phyloP scores from a whole-genome alignment of 2,113 vertebrate genomes.

The Pachycephala philippinensis region DNA sequence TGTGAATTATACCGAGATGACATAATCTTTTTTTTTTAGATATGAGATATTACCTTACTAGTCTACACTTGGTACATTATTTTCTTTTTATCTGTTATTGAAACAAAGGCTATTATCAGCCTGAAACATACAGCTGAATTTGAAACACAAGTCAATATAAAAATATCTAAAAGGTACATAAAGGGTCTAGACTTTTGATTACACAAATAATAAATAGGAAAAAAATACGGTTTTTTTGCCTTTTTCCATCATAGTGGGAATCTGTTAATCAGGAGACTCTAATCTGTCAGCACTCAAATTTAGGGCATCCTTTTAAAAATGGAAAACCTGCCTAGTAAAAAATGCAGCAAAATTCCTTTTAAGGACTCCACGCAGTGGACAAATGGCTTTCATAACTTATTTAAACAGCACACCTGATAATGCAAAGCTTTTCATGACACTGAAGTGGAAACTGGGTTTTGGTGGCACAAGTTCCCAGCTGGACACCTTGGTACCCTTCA shows the following conservation, averaged over 20 bases:
- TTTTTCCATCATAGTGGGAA: background rate
- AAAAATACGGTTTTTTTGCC: background rate
- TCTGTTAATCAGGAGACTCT: background rate
- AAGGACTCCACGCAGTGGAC: background rate
- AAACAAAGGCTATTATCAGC: slow-evolving; percentile 49
- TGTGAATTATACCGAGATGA: background rate
- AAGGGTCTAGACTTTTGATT: background rate
- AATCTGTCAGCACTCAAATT: background rate
- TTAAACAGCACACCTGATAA: background rate
- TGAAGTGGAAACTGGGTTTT: background rate
- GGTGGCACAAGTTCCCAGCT: background rate
- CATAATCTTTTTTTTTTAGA: background rate
- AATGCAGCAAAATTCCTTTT: slow-evolving; percentile 7
- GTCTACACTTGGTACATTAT: background rate
- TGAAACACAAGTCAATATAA: background rate
- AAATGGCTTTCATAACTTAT: background rate
- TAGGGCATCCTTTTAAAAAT: slow-evolving; percentile 10
- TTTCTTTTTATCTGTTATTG: slow-evolving; percentile 44
- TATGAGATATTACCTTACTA: background rate
- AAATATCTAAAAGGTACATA: background rate
- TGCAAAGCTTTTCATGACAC: background rate
- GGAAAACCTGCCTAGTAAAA: slow-evolving; percentile 5
- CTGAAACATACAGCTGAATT: background rate
- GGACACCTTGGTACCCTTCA: background rate
- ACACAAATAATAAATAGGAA: background rate